Base-by-base conservation (phyloP, 2,113 vertebrate species). In the Saccopteryx leptura region DNA sequence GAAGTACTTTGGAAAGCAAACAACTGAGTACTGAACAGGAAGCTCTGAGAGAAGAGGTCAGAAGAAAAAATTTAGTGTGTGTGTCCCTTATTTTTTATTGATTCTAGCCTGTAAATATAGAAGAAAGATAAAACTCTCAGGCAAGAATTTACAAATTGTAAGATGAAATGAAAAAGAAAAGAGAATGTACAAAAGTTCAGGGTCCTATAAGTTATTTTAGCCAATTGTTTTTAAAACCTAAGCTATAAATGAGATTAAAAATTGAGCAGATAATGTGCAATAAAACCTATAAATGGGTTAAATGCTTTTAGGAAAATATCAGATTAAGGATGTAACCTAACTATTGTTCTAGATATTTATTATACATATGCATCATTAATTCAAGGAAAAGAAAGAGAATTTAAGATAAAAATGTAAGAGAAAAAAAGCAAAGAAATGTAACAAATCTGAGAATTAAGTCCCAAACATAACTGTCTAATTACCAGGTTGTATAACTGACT, bases 371-470 rank as follows among this genome's bases (percentile, higher is more conserved):
- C n/a, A 54, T 52, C 5, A 90, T 48, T 65, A 83, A 88, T 12
- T 69, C 48, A 12, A 78, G 28, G 50, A 85, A 85, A 19, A 90
- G 28, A 79, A 86, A 39, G 26, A 90, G 46, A 39, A 39, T 61
- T 56, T 65, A 50, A 65, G 14, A 72, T 65, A 18, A 61, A 7
- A 56, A 15, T 56, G 19, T 79, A 24, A 89, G 39, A 14, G 10
- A 52, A 90, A 39, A 71, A 90, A 80, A 58, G 39, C 39, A 89
- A 92, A 69, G 61, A 88, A 61, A 63, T 63, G n/a, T 13, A 88
- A 17, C 39, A 75, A 2, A 63, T 71, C 56, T 66, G 28, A 86
- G 33, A 33, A 81, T 6, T 61, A 85, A 61, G 21, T 52, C 19
- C 76, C 76, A 83, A 92, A 92, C 23, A 61, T 61, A 69, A 69